Evolutionary conservation across 2,888 invertebrate species (phyloP).

Genomic region (Dasypolia templi): DNA sequence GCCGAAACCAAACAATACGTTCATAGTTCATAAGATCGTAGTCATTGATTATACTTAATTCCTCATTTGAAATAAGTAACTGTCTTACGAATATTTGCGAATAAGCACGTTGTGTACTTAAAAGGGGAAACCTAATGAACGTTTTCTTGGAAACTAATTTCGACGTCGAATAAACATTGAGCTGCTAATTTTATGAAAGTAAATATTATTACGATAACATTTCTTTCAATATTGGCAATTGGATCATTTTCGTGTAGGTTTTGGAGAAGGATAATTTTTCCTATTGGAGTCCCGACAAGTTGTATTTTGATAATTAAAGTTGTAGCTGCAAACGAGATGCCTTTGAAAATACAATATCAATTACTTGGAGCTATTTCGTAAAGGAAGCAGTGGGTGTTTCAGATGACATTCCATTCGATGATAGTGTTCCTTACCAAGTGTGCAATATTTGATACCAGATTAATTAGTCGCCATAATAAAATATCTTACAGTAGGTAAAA

Average conservation of each 20-base stretch:
- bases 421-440: background rate
- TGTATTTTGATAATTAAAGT: background rate
- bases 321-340: background rate
- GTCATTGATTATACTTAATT: background rate
- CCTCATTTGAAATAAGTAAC: background rate
- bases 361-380: background rate
- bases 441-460: constrained; percentile 17
- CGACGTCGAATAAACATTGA: background rate
- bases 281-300: background rate
- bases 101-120: background rate
- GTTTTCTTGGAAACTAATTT: background rate
- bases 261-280: background rate
- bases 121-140: background rate
- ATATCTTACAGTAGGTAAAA: constrained; percentile 10
- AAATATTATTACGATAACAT: too few relatives aligned
- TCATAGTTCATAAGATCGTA: background rate
- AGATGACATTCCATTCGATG: constrained; percentile 26
- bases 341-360: constrained; percentile 3
- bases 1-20: background rate
- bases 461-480: constrained; percentile 5
- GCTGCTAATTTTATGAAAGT: background rate
- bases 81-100: background rate
- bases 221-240: background rate
- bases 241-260: background rate
- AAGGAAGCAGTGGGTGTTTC: constrained; percentile 30